Percentiles rank a stretch among this genome's conserved stretches.
Conservation (phyloP, 1,140 invertebrate species). For the Acyrthosiphon pisum region DNA sequence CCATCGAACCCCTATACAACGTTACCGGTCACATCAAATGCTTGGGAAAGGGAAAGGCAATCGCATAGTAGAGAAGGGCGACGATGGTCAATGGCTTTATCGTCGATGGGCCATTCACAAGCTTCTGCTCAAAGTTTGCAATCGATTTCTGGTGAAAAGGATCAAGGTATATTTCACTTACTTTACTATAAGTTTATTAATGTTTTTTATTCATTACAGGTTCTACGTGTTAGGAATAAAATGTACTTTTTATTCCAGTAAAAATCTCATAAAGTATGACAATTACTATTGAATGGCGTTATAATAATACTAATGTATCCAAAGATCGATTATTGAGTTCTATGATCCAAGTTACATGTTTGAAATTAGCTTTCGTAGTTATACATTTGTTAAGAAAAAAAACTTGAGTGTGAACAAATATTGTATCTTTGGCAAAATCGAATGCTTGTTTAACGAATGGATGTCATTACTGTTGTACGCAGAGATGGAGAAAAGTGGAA, state of each 20-base stretch:
- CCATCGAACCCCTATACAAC: constrained; percentile 64
- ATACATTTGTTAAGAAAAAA: constrained; percentile 22
- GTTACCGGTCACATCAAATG: constrained; percentile 41
- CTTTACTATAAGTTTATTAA: not conserved
- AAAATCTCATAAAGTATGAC: constrained; percentile 35
- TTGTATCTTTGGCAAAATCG: constrained; percentile 41
- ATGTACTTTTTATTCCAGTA: not conserved
- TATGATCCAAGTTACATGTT: not conserved
- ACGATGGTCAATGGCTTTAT: constrained; percentile 89
- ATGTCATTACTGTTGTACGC: constrained; percentile 56
- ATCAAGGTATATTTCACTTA: constrained; percentile 65
- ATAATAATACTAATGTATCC: not conserved
- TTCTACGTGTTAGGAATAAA: not conserved
- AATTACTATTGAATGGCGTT: constrained; percentile 16
- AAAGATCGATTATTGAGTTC: not conserved
- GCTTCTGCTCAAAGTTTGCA: constrained; percentile 90
- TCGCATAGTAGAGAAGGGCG: constrained; percentile 70
- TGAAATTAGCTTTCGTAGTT: constrained; percentile 36
- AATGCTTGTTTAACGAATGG: constrained; percentile 50
- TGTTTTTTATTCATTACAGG: not conserved
- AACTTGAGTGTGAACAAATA: constrained; percentile 39
- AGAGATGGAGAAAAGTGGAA: constrained; percentile 57
- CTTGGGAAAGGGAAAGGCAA: constrained; percentile 62
- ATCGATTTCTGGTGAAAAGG: constrained; percentile 82
- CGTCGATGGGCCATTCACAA: constrained; percentile 90